phyloP scores from a whole-genome alignment of 2,888 invertebrate genomes.

The Leucoptera coffeella region DNA sequence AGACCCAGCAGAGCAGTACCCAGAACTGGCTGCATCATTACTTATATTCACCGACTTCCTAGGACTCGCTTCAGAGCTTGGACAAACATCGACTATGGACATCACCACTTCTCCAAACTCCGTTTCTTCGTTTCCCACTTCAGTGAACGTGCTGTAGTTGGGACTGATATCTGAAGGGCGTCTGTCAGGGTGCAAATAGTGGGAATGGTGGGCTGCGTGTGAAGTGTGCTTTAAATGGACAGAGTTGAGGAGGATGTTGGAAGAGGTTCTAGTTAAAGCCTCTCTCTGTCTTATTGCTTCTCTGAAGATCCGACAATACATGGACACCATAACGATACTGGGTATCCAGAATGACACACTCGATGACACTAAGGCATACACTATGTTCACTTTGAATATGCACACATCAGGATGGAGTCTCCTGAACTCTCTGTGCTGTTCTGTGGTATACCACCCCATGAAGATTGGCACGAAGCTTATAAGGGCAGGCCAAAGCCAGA shows the following conservation, averaged over 20 bases:
- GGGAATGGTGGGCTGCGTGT: conserved; percentile 60
- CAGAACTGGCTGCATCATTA: conserved; percentile 45
- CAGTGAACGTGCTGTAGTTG: conserved; percentile 45
- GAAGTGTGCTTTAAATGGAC: conserved; percentile 77
- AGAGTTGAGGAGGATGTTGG: conserved; percentile 77
- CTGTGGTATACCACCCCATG: conserved; percentile 91
- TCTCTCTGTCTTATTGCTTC: conserved; percentile 79
- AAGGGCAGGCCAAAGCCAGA: conserved; percentile 88
- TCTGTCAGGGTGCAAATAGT: conserved; percentile 38
- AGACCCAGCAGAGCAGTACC: conserved; percentile 44
- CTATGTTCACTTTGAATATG: conserved; percentile 78
- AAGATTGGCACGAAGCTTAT: conserved; percentile 94
- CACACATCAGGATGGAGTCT: conserved; percentile 67
- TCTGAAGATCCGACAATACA: conserved; percentile 81
- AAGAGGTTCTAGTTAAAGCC: conserved; percentile 78
- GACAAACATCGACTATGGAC: conserved; percentile 36
- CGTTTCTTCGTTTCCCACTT: conserved; percentile 39
- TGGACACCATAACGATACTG: conserved; percentile 85
- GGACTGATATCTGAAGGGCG: conserved; percentile 43
- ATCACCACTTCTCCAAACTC: conserved; percentile 36
- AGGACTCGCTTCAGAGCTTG: conserved; percentile 43
- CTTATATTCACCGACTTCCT: conserved; percentile 43
- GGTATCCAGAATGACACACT: conserved; percentile 92
- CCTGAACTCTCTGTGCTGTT: conserved; percentile 62
- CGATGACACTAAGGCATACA: conserved; percentile 83